Conservation (phyloP, 2,888 invertebrate genomes). For the Seira ritae region DNA sequence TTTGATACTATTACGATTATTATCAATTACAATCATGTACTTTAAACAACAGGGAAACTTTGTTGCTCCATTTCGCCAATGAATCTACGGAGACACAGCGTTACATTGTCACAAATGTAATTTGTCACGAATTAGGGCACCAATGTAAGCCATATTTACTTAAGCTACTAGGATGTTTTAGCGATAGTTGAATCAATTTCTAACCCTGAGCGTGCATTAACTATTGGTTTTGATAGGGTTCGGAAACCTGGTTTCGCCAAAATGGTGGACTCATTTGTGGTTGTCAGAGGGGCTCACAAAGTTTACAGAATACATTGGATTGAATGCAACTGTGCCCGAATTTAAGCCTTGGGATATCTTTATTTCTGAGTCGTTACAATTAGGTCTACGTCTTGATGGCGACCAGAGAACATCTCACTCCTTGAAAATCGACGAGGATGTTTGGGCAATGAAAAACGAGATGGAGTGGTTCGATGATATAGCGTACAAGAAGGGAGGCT, state of each 20-base stretch:
- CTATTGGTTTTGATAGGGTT: slow-evolving; percentile 33
- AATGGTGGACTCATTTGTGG: slow-evolving; percentile 57
- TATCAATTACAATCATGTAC: too few relatives aligned
- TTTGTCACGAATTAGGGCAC: slow-evolving; percentile 43
- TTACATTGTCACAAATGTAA: slow-evolving; percentile 41
- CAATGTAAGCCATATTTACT: not conserved
- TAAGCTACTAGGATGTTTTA: not conserved
- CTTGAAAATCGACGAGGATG: slow-evolving; percentile 54
- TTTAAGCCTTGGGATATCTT: slow-evolving; percentile 51
- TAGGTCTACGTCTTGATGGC: slow-evolving; percentile 38
- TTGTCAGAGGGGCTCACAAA: slow-evolving; percentile 50
- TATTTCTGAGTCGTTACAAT: slow-evolving; percentile 33
- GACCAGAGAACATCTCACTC: slow-evolving; percentile 35
- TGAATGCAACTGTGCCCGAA: slow-evolving; percentile 52
- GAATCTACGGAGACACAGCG: slow-evolving; percentile 29
- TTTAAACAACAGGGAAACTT: slow-evolving; percentile 33
- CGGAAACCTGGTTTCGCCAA: slow-evolving; percentile 48
- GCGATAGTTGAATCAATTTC: too few relatives aligned
- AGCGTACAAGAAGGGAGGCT: slow-evolving; percentile 55
- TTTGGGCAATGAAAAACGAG: slow-evolving; percentile 39
- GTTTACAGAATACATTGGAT: slow-evolving; percentile 45
- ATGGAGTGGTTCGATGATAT: slow-evolving; percentile 61
- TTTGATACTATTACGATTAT: too few relatives aligned
- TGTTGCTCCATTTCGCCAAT: slow-evolving; percentile 34
- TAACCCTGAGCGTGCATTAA: too few relatives aligned